Conservation (phyloP, 2,113 vertebrate species). For the Scomber colias region DNA sequence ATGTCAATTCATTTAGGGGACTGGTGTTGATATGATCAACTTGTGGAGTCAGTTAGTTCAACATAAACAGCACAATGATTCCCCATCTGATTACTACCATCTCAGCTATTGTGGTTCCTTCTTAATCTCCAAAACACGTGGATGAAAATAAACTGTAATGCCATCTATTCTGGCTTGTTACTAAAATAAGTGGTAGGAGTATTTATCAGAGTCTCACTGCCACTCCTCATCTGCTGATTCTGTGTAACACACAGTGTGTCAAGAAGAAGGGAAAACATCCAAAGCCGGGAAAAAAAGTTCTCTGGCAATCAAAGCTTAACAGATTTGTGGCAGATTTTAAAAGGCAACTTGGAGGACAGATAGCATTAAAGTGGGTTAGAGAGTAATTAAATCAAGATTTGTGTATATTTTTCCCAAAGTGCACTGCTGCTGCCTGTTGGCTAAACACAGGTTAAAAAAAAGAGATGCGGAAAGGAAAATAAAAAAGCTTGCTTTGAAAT, state of each 20-base stretch:
- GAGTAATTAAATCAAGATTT: slow-evolving; percentile 67
- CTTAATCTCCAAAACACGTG: slow-evolving; percentile 49
- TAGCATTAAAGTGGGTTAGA: slow-evolving; percentile 28
- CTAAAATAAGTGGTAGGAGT: slow-evolving; percentile 39
- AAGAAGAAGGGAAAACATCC: slow-evolving; percentile 11
- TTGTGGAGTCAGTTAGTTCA: background rate
- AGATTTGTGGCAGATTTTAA: slow-evolving; percentile 49
- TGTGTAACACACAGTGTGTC: slow-evolving; percentile 45
- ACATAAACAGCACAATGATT: slow-evolving; percentile 26
- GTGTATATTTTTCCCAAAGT: slow-evolving; percentile 38
- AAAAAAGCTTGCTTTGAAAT: slow-evolving; percentile 26
- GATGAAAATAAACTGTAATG: slow-evolving; percentile 26
- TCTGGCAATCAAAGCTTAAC: slow-evolving; percentile 34
- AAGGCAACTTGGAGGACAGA: slow-evolving; percentile 24
- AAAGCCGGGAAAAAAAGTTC: slow-evolving; percentile 5
- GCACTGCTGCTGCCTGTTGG: slow-evolving; percentile 27
- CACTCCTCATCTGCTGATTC: slow-evolving; percentile 45
- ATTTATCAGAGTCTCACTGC: slow-evolving; percentile 44
- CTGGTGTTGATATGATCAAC: background rate
- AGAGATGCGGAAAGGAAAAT: slow-evolving; percentile 1
- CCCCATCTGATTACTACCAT: slow-evolving; percentile 25
- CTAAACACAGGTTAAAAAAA: slow-evolving; percentile 6
- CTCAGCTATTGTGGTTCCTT: slow-evolving; percentile 43
- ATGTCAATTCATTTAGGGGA: background rate
- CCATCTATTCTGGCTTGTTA: slow-evolving; percentile 19